Evolutionary conservation across 1,140 invertebrate genomes (phyloP).

Genomic region (Drosophila virilis): DNA sequence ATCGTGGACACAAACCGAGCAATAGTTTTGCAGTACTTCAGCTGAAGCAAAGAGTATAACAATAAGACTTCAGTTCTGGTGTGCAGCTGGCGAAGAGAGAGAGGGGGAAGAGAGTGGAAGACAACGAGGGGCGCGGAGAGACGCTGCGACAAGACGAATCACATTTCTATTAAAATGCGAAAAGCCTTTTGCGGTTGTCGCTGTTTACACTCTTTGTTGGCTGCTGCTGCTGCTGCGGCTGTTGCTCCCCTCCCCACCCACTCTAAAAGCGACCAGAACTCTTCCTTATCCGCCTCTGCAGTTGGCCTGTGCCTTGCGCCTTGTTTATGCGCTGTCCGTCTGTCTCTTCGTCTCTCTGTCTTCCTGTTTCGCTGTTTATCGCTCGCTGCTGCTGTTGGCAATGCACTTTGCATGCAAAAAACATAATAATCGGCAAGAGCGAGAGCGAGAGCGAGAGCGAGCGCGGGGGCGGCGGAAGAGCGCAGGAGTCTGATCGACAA

Average conservation of each 20-base stretch:
- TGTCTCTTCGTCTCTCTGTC: constrained; percentile 35
- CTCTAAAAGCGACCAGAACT: not conserved
- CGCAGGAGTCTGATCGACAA: constrained; percentile 48
- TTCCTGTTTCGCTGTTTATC: constrained; percentile 60
- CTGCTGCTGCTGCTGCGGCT: not conserved
- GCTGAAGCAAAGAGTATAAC: constrained; percentile 33
- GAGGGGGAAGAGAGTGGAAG: not conserved
- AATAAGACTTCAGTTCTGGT: constrained; percentile 30
- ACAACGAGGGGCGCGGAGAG: constrained; percentile 12
- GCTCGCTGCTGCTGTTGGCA: constrained; percentile 66
- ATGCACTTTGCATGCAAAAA: constrained; percentile 81
- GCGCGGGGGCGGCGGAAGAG: not conserved
- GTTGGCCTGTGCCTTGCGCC: constrained; percentile 25
- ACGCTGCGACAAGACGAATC: constrained; percentile 55
- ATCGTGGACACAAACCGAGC: constrained; percentile 10
- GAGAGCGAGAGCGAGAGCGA: constrained; percentile 6
- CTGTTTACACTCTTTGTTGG: constrained; percentile 48
- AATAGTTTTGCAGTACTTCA: constrained; percentile 17
- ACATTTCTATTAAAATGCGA: constrained; percentile 82
- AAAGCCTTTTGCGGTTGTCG: constrained; percentile 73
- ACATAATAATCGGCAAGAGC: constrained; percentile 66
- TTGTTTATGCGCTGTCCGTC: constrained; percentile 48
- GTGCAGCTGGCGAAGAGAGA: not conserved
- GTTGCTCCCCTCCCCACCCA: too few relatives aligned
- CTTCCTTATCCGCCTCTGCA: constrained; percentile 34